A percentile compares a stretch with the other conserved stretches of the same genome.
Conservation (phyloP, 2,888 invertebrate species). For the Sipha maydis region DNA sequence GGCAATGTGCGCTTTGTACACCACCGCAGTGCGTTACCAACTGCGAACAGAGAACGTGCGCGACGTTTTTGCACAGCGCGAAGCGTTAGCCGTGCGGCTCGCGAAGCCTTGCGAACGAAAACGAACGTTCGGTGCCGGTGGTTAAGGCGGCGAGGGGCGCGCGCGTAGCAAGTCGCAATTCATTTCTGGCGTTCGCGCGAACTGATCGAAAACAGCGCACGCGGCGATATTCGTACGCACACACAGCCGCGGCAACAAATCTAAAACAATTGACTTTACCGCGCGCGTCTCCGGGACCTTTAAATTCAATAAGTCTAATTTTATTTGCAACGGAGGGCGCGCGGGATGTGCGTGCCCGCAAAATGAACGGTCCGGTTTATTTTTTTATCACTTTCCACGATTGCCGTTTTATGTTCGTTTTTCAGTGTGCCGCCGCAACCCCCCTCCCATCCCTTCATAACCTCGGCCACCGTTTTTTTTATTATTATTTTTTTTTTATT, state of each 20-base stretch:
- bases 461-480: background rate
- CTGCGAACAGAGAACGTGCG: background rate
- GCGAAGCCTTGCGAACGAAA: too few relatives aligned
- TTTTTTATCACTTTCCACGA: slow-evolving; percentile 57
- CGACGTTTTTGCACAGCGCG: too few relatives aligned
- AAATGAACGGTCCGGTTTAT: slow-evolving; percentile 54
- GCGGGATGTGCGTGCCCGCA: slow-evolving; percentile 27
- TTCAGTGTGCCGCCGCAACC: background rate
- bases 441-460: background rate
- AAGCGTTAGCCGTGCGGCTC: too few relatives aligned
- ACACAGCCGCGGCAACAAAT: slow-evolving; percentile 12
- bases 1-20: slow-evolving; percentile 10
- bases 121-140: too few relatives aligned
- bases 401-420: slow-evolving; percentile 31
- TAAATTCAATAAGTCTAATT: slow-evolving; percentile 57
- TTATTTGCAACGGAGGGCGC: slow-evolving; percentile 23
- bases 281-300: slow-evolving; percentile 37
- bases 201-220: slow-evolving; percentile 33
- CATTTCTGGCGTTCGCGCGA: slow-evolving; percentile 47
- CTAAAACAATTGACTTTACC: slow-evolving; percentile 53
- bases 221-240: too few relatives aligned
- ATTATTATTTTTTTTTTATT: background rate
- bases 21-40: background rate
- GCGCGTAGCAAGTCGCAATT: slow-evolving; percentile 14
- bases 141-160: background rate